Percentiles rank a stretch among this genome's conserved stretches.
These are phyloP conservation scores for Tinamus guttatus DNA, from an alignment of 2,113 vertebrate species.

Conservation along the genomic window DNA sequence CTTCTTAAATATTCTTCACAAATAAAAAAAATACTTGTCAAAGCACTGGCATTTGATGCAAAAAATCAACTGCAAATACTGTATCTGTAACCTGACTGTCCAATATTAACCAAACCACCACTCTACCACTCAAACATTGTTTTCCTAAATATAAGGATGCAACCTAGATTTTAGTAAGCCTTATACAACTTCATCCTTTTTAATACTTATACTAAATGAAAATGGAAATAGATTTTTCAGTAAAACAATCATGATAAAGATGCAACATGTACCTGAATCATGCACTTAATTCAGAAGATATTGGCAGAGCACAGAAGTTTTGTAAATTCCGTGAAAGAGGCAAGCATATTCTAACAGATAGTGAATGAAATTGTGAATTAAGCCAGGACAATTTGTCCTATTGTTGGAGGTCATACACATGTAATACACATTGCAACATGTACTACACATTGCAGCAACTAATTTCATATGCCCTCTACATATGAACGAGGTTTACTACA, in stretches of 20 bases:
- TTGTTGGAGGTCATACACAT: background rate
- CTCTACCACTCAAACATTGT: background rate
- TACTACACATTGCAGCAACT: background rate
- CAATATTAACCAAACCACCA: background rate
- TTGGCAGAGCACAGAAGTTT: background rate
- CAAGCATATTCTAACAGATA: background rate
- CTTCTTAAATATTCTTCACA: background rate
- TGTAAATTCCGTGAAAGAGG: background rate
- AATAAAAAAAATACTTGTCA: background rate
- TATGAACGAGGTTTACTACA: background rate
- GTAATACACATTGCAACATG: background rate
- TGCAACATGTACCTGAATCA: background rate
- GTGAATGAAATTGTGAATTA: conserved; percentile 3
- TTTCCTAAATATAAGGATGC: background rate
- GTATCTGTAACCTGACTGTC: background rate
- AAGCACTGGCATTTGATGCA: background rate
- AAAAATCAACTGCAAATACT: background rate
- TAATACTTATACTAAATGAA: conserved; percentile 29
- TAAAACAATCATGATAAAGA: conserved; percentile 9
- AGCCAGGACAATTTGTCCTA: background rate
- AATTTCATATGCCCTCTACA: conserved; percentile 1
- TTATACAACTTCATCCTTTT: background rate
- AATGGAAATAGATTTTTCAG: background rate
- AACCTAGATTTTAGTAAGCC: background rate
- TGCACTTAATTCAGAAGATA: background rate